Evolutionary conservation across 2,113 vertebrate species (phyloP).

Genomic region (Chamaea fasciata): DNA sequence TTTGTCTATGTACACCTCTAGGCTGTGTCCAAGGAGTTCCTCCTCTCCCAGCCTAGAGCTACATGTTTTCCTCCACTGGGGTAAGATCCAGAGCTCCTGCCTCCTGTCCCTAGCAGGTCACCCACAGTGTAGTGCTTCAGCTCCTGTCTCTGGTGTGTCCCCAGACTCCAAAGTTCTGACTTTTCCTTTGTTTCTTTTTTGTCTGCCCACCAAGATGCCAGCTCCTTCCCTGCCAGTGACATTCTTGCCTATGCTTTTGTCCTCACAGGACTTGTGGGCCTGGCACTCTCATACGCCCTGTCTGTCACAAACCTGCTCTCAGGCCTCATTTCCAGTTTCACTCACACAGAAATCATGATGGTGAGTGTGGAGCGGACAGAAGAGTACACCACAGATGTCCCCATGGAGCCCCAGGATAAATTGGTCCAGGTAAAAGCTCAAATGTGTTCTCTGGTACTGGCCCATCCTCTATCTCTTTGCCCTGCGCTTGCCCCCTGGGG

Average conservation of each 20-base stretch:
- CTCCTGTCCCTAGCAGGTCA: neutral
- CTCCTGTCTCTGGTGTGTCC: neutral
- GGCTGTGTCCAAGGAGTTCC: neutral
- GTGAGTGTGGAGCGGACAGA: conserved; percentile 92
- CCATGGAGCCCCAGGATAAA: conserved; percentile 77
- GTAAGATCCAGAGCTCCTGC: neutral
- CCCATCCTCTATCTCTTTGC: neutral
- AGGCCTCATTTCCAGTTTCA: conserved; percentile 88
- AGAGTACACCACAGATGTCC: conserved; percentile 85
- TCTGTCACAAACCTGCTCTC: conserved; percentile 89
- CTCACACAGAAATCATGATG: conserved; percentile 91
- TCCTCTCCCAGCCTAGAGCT: neutral
- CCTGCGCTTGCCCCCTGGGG: neutral
- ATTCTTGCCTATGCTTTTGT: neutral
- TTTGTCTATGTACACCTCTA: neutral
- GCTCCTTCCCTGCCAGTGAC: neutral
- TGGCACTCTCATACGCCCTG: conserved; percentile 89
- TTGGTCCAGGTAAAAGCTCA: conserved; percentile 68
- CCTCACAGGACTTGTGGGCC: conserved; percentile 85
- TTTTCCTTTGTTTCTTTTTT: neutral
- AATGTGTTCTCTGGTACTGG: neutral
- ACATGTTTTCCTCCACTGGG: neutral
- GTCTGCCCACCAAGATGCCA: neutral
- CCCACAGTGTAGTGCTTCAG: neutral
- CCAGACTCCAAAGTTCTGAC: neutral